Evolutionary conservation across 2,888 invertebrate species (phyloP).

Genomic region (Drosophila macrospina): DNA sequence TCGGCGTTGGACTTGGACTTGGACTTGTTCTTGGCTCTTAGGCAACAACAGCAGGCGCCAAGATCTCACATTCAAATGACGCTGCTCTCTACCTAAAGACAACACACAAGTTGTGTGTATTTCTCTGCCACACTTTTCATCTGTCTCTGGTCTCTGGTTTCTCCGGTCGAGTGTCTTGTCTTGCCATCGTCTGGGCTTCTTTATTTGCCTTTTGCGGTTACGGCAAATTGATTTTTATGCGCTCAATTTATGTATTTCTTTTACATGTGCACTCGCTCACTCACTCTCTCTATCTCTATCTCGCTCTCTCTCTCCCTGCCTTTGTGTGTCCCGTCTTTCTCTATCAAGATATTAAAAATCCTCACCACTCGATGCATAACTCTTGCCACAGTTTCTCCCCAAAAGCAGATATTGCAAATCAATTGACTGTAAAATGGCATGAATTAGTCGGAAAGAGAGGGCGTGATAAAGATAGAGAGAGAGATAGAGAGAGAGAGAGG

Average conservation of each 20-base stretch:
- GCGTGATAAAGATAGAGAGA: not conserved
- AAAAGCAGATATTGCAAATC: constrained; percentile 54
- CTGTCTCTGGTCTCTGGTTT: constrained; percentile 11
- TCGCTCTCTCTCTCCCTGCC: not conserved
- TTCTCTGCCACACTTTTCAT: not conserved
- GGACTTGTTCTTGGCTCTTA: constrained; percentile 40
- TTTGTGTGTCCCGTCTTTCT: constrained; percentile 5
- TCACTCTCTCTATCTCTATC: not conserved
- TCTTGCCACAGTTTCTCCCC: constrained; percentile 11
- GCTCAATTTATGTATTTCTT: constrained; percentile 72
- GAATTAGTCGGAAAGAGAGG: constrained; percentile 29
- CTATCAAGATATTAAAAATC: constrained; percentile 43
- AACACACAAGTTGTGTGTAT: constrained; percentile 45
- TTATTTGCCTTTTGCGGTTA: constrained; percentile 76
- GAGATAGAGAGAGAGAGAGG: not conserved
- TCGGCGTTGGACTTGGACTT: constrained; percentile 41
- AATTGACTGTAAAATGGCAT: constrained; percentile 73
- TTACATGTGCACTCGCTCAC: constrained; percentile 30
- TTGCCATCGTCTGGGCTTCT: constrained; percentile 47
- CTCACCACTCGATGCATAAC: constrained; percentile 15
- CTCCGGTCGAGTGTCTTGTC: constrained; percentile 35
- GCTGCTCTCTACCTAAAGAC: constrained; percentile 12
- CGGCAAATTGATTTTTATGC: constrained; percentile 80
- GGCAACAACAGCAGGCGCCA: constrained; percentile 54
- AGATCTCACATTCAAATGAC: constrained; percentile 19